These are phyloP conservation scores for Oryzias javanicus DNA, from an alignment of 2,113 vertebrate genomes.

Conservation along the genomic window DNA sequence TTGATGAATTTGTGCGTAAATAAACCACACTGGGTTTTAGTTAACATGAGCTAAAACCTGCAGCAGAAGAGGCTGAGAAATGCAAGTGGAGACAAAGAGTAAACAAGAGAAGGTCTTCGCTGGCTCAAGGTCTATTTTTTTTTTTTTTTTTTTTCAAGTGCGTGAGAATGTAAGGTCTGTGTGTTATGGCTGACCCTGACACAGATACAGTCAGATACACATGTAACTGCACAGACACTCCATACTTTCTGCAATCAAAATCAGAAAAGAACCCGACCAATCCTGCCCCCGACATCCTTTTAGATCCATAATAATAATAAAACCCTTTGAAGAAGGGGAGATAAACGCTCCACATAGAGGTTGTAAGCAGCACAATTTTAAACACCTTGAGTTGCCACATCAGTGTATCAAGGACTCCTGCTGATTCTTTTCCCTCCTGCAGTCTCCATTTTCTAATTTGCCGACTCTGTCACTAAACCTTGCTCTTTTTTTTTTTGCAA, in stretches of 20 bases:
- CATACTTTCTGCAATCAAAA: neutral
- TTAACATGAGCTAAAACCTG: neutral
- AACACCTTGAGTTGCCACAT: slow-evolving; percentile 17
- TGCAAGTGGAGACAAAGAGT: neutral
- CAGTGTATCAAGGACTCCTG: slow-evolving; percentile 16
- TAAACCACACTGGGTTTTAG: neutral
- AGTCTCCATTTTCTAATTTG: neutral
- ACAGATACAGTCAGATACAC: neutral
- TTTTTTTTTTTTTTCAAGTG: neutral
- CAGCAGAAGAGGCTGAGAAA: neutral
- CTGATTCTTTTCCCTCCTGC: slow-evolving; percentile 4
- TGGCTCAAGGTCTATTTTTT: slow-evolving; percentile 22
- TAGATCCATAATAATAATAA: neutral
- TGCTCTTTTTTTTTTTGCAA: neutral
- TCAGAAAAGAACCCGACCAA: slow-evolving; percentile 2
- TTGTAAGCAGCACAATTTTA: slow-evolving; percentile 3
- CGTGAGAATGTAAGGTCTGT: neutral
- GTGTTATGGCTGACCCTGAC: slow-evolving; percentile 8
- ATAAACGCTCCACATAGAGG: slow-evolving; percentile 9
- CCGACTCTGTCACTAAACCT: neutral
- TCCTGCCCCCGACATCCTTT: neutral
- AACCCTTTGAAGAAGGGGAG: slow-evolving; percentile 1
- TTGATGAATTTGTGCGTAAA: neutral
- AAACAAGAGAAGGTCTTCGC: slow-evolving; percentile 13
- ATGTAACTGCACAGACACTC: too few species aligned